Percentiles rank a stretch among this genome's conserved stretches.
phyloP scores from a whole-genome alignment of 35 echinoderm and acorn worm genomes.

The Nesometra sesokonis region DNA sequence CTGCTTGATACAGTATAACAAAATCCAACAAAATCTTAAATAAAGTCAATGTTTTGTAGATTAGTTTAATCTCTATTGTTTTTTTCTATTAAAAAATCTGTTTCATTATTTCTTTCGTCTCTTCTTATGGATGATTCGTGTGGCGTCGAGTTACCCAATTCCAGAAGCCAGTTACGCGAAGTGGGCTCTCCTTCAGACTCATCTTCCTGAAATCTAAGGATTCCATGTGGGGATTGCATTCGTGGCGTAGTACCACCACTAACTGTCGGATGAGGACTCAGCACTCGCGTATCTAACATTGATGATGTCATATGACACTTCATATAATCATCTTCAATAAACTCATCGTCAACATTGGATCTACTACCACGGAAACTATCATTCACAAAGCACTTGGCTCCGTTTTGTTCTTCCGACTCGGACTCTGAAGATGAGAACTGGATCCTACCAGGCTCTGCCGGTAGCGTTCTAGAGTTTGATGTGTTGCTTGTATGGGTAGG shows the following conservation, averaged over 20 bases:
- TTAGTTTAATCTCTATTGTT: background rate
- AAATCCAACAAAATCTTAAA: no score
- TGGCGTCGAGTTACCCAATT: background rate
- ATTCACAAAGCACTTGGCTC: background rate
- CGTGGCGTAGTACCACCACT: background rate
- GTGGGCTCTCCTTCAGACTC: background rate
- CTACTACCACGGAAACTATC: background rate
- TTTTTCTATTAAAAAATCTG: background rate
- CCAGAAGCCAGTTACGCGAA: background rate
- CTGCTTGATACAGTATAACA: no score
- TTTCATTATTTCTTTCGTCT: background rate
- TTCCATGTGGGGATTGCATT: background rate
- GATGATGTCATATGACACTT: background rate
- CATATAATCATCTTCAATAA: background rate
- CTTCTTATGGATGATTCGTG: background rate
- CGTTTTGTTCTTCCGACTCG: background rate
- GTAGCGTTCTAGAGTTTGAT: background rate
- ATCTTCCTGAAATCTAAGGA: background rate
- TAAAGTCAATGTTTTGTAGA: background rate
- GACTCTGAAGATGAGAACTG: background rate
- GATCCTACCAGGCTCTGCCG: background rate
- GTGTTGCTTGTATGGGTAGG: background rate
- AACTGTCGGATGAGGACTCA: background rate
- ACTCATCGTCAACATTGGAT: background rate
- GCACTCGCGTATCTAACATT: background rate